Percentiles rank a stretch among this genome's conserved stretches.
These are phyloP conservation scores for Drosophila percnosoma DNA, from an alignment of 2,888 invertebrate species.

Conservation along the genomic window DNA sequence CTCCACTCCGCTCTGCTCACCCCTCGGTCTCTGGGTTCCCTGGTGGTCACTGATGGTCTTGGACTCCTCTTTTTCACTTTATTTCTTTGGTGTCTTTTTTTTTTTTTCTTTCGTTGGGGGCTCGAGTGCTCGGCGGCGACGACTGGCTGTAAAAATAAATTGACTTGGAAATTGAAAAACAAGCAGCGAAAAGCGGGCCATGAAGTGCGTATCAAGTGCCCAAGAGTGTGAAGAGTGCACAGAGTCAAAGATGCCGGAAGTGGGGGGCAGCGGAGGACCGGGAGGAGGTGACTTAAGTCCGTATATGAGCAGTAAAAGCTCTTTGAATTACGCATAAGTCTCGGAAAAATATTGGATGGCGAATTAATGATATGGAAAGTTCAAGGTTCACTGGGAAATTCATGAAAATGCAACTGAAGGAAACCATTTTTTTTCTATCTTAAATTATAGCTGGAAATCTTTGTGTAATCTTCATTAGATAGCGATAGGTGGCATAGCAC, in stretches of 20 bases:
- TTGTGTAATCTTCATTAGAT: not conserved
- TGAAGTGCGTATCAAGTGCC: slow-evolving; percentile 62
- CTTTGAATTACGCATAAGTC: slow-evolving; percentile 41
- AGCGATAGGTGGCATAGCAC: not conserved
- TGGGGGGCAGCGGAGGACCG: slow-evolving; percentile 11
- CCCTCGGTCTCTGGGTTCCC: not conserved
- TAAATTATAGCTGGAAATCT: not conserved
- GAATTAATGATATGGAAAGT: slow-evolving; percentile 53
- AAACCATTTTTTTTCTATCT: not conserved
- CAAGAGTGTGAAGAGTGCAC: slow-evolving; percentile 10
- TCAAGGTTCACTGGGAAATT: slow-evolving; percentile 23
- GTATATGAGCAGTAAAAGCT: slow-evolving; percentile 61
- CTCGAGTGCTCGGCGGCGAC: slow-evolving; percentile 48
- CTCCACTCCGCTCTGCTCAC: not conserved
- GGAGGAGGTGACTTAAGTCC: slow-evolving; percentile 13
- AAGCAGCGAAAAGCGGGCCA: slow-evolving; percentile 52
- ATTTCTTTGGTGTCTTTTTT: not conserved
- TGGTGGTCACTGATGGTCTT: slow-evolving; percentile 30
- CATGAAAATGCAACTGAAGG: slow-evolving; percentile 8
- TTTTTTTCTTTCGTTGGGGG: not conserved
- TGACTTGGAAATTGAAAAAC: slow-evolving; percentile 80
- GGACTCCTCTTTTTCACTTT: slow-evolving; percentile 6
- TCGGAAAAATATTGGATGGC: slow-evolving; percentile 42
- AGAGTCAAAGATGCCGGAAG: slow-evolving; percentile 17
- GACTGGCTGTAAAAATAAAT: slow-evolving; percentile 76